These are phyloP conservation scores for Podarcis muralis DNA, from an alignment of 2,113 vertebrate genomes.

Conservation along the genomic window DNA sequence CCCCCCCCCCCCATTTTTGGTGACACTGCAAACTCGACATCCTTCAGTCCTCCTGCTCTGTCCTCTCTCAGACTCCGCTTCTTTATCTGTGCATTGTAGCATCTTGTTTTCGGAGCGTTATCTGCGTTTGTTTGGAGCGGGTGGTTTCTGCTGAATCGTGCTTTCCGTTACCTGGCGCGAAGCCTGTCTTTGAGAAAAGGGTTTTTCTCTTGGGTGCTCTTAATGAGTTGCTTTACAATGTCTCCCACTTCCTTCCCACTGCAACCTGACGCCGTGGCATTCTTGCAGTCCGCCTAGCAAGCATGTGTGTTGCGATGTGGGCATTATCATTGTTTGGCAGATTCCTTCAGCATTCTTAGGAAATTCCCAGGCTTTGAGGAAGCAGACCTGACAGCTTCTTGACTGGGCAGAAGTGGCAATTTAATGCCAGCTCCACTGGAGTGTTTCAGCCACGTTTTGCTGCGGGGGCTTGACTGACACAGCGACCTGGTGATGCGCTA, in stretches of 20 bases:
- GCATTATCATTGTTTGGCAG: conserved; percentile 26
- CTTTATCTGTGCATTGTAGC: conserved; percentile 39
- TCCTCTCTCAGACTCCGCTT: background rate
- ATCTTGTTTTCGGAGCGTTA: conserved; percentile 33
- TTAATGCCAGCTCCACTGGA: background rate
- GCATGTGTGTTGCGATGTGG: conserved; percentile 14
- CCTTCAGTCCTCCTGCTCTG: background rate
- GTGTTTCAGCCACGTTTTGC: background rate
- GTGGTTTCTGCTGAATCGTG: conserved; percentile 43
- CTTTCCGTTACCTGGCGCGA: conserved; percentile 22
- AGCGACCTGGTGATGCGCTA: background rate
- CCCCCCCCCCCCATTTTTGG: background rate
- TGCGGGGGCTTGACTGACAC: conserved; percentile 1
- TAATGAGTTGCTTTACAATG: background rate
- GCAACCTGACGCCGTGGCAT: background rate
- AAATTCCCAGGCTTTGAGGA: conserved; percentile 30
- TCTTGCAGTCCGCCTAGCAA: conserved; percentile 33
- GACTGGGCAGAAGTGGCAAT: conserved; percentile 26
- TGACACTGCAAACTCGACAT: background rate
- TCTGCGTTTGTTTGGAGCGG: conserved; percentile 12
- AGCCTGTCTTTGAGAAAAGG: conserved; percentile 33
- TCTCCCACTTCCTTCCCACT: background rate
- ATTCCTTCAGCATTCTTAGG: conserved; percentile 20
- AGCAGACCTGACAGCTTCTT: background rate
- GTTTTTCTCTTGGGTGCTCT: conserved; percentile 43